Base-by-base conservation (phyloP, 2,888 invertebrate genomes). In the Dolomedes plantarius region DNA sequence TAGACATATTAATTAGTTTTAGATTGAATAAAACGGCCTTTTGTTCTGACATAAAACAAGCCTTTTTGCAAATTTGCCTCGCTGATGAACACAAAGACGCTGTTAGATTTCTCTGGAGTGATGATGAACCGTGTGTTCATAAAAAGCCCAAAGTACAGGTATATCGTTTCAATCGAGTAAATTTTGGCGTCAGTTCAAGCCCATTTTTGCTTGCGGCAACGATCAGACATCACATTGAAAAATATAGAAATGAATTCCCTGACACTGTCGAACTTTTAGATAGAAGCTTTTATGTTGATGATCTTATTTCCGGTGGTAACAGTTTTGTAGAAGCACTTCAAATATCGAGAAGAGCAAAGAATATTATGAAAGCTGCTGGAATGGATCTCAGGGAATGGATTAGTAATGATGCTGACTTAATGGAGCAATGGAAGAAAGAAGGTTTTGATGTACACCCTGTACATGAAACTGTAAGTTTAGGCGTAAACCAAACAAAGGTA, bases 121-220 rank as follows among this genome's bases (percentile, higher is more conserved):
- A 62, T 13, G 27, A 23, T 23, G 13, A 19, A 7, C 1, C n/a
- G 13, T 6, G n/a, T 9, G 7, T 7, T 5, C 3, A 5, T 7
- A 23, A 27, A 23, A 13, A 27, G 5, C 27, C 28, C 3, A n/a
- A n/a, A n/a, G n/a, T n/a, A n/a, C 19, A 23, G 27, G 28, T n/a
- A 2, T 62, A 23, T 62, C 7, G 62, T 11, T 64, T 64, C 64
- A 27, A 64, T 13, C 64, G 28, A 1, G 27, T 64, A 23, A 50
- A 50, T 16, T 50, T 50, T 19, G n/a, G 50, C 19, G 50, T 68
- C 0, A 29, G 29, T 23, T 28, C 69, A 2, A 31, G 0, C 19
- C 41, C 41, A 39, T 69, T 69, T 27, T 41, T 41, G 7, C 41
- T 69, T 11, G 19, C 39, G 23, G 69, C 69, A 23, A 39, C 41